Evolutionary conservation across 1,140 invertebrate genomes (phyloP), one percentile per base, ranked within the genome.

Genomic region (Nasonia vitripennis): DNA sequence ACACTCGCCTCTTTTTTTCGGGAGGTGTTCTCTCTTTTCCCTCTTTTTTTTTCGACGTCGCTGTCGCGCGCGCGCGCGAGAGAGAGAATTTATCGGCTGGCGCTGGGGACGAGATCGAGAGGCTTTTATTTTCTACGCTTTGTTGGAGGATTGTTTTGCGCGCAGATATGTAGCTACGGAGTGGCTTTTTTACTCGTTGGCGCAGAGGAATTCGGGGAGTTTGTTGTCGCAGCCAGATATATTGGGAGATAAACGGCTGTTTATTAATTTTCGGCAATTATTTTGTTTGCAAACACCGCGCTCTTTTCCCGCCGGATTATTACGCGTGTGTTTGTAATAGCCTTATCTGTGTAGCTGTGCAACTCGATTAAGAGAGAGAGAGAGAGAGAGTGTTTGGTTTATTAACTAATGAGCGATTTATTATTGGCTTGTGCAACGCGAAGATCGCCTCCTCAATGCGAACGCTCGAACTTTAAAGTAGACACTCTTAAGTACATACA

Each of bases 1-100:
- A 48, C 31, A 27, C 41, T n/a, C n/a, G 48, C 70, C 78, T 74
- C 34, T 51, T 87, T 87, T 79, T 51, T 85, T 73, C 70, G 70
- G 70, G 70, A 37, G 23, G 27, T 73, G 23, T 31, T 41, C 78
- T 77, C 75, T 48, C n/a, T 75, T 45, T 23, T 75, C n/a, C 37
- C 41, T 77, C 75, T 27, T 41, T 23, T 23, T 23, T 77, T 27
- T 51, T 27, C 45, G 1, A 20, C 20, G 27, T 27, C 27, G 11
- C 74, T 48, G 17, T 23, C 41, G n/a, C 74, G 14, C 55, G 48
- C 48, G 48, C 48, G n/a, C 0, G 27, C 0, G 27, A 27, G 27
- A 27, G 27, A 27, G 55, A 62, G 55, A 62, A 62, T 62, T 62
- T 62, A 62, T 62, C n/a, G n/a, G 55, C 20, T 62, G 55, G 17